Conservation (phyloP, 1,140 invertebrate genomes). For the Dufourea novaeangliae region DNA sequence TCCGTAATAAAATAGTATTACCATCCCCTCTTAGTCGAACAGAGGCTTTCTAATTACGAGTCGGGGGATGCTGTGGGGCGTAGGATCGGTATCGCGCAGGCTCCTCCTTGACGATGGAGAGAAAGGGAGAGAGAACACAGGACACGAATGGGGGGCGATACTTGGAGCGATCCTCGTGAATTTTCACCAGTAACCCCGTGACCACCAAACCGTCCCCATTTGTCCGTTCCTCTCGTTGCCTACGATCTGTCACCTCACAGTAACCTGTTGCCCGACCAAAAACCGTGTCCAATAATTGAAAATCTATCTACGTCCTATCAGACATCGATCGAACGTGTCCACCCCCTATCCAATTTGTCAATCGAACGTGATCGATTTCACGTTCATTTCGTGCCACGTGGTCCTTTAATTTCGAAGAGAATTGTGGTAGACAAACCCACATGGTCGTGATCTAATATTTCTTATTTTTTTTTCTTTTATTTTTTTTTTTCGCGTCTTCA, state of each 20-base stretch:
- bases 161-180: conserved; percentile 59
- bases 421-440: too few relatives aligned
- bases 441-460: too few relatives aligned
- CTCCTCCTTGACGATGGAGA: conserved; percentile 22
- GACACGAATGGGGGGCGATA: conserved; percentile 26
- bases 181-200: conserved; percentile 65
- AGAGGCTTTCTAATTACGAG: conserved; percentile 12
- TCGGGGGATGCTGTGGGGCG: conserved; percentile 10
- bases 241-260: too few relatives aligned
- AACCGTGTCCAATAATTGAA: too few relatives aligned
- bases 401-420: too few relatives aligned
- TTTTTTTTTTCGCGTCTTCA: background rate
- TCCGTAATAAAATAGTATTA: background rate
- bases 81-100: conserved; percentile 54
- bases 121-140: conserved; percentile 12
- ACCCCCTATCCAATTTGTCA: too few relatives aligned
- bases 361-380: too few relatives aligned
- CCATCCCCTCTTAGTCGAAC: background rate
- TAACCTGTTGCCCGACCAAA: conserved; percentile 23
- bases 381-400: too few relatives aligned
- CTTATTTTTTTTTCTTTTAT: too few relatives aligned
- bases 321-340: too few relatives aligned
- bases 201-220: conserved; percentile 33
- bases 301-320: too few relatives aligned
- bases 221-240: background rate